A percentile compares a stretch with the other conserved stretches of the same genome.
Conservation (phyloP, 1,140 invertebrate genomes). For the Pachyrhynchus sulphureomaculatus region DNA sequence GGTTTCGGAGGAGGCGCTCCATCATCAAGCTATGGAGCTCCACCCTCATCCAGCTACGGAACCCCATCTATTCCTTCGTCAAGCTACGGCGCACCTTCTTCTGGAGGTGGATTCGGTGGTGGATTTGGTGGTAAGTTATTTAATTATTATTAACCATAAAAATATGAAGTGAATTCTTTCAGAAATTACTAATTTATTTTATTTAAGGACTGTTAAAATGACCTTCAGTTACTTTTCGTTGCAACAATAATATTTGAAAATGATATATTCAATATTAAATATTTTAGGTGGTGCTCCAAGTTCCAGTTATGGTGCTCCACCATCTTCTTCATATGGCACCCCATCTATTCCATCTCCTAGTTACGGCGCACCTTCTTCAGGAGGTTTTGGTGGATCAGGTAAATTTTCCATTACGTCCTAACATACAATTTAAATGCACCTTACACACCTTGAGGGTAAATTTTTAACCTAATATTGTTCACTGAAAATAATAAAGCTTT, state of each 20-base stretch:
- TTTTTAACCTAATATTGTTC: too few relatives aligned
- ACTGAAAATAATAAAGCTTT: too few relatives aligned
- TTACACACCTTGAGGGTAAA: too few relatives aligned
- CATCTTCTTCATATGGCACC: constrained; percentile 34
- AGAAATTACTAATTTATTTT: neutral
- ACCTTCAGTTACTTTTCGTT: too few relatives aligned
- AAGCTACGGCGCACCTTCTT: constrained; percentile 54
- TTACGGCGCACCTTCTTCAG: constrained; percentile 49
- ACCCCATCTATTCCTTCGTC: constrained; percentile 44
- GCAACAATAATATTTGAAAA: too few relatives aligned
- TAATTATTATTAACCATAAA: too few relatives aligned
- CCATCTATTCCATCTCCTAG: constrained; percentile 41
- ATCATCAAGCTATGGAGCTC: constrained; percentile 49
- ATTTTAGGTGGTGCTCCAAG: constrained; percentile 50
- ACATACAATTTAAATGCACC: neutral
- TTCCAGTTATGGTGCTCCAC: constrained; percentile 37
- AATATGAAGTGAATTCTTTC: neutral
- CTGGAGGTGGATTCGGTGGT: constrained; percentile 35
- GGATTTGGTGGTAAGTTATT: constrained; percentile 36
- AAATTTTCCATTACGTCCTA: neutral
- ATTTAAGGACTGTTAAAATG: too few relatives aligned
- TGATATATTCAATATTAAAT: too few relatives aligned
- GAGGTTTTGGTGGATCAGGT: constrained; percentile 22
- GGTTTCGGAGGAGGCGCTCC: constrained; percentile 43
- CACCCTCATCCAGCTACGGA: constrained; percentile 53